These are phyloP conservation scores for Sander lucioperca DNA, from an alignment of 2,113 vertebrate species.

Conservation along the genomic window DNA sequence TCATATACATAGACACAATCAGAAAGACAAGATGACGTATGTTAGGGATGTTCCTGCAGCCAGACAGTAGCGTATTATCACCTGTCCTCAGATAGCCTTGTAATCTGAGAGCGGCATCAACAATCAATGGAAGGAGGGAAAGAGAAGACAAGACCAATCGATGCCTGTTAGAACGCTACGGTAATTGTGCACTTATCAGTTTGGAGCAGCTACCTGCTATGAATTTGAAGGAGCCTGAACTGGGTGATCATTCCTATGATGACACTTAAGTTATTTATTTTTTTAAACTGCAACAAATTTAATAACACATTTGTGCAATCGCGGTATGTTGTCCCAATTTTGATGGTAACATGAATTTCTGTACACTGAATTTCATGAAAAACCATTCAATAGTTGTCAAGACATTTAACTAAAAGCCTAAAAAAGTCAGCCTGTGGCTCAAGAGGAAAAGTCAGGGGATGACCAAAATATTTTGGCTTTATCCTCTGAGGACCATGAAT, in stretches of 20 bases:
- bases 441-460: neutral
- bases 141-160: slow-evolving; percentile 75
- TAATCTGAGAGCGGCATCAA: slow-evolving; percentile 76
- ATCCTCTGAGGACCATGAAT: neutral
- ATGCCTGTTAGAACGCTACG: slow-evolving; percentile 69
- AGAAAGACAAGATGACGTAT: slow-evolving; percentile 8
- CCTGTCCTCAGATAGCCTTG: slow-evolving; percentile 64
- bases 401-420: neutral
- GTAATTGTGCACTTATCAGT: slow-evolving; percentile 77
- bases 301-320: neutral
- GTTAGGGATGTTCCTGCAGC: slow-evolving; percentile 30
- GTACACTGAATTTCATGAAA: neutral
- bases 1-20: slow-evolving; percentile 21
- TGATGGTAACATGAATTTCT: neutral
- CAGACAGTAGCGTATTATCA: slow-evolving; percentile 66
- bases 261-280: slow-evolving; percentile 20
- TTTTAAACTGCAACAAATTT: slow-evolving; percentile 5
- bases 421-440: neutral
- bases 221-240: slow-evolving; percentile 57
- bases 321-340: neutral
- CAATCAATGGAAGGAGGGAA: slow-evolving; percentile 73
- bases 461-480: neutral
- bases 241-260: slow-evolving; percentile 25
- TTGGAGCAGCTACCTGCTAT: slow-evolving; percentile 50
- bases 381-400: neutral